Evolutionary conservation across 2,888 invertebrate species (phyloP).

Genomic region (Euplexia lucipara): DNA sequence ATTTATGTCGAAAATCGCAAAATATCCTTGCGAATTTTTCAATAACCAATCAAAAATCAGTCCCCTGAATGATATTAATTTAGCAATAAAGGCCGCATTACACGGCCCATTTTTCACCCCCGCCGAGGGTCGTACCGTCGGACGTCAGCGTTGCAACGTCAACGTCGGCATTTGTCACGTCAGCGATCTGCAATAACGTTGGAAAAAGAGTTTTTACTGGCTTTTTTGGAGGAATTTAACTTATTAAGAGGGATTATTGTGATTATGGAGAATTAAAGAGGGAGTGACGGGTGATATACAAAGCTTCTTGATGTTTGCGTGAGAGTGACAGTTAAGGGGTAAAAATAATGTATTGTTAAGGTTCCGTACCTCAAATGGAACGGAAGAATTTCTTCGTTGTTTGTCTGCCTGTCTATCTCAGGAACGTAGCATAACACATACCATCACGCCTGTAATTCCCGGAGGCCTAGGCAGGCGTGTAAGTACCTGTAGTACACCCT

Average conservation of each 20-base stretch:
- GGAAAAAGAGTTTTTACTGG: conserved; percentile 37
- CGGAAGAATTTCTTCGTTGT: no score
- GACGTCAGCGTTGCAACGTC: conserved; percentile 66
- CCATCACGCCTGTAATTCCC: no score
- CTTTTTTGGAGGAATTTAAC: conserved; percentile 22
- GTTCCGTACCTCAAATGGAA: no score
- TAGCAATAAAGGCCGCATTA: conserved; percentile 73
- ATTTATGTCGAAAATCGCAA: conserved; percentile 33
- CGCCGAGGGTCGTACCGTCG: conserved; percentile 52
- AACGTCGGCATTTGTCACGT: conserved; percentile 73
- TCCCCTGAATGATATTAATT: conserved; percentile 74
- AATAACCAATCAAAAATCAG: conserved; percentile 69
- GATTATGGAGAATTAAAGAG: conserved; percentile 13
- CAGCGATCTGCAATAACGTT: conserved; percentile 64
- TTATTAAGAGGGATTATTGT: conserved; percentile 24
- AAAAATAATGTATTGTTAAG: no score
- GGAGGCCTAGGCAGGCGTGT: no score
- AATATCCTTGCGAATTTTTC: conserved; percentile 63
- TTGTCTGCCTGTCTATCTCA: no score
- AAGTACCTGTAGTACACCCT: no score
- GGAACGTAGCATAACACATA: no score
- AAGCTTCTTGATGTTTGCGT: no score
- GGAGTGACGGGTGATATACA: no score
- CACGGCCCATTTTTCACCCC: conserved; percentile 75
- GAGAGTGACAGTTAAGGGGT: no score